A percentile compares a stretch with the other conserved stretches of the same genome.
Evolutionary conservation across 2,797 vertebrate genomes (phyloP).

Genomic region (Falco peregrinus): DNA sequence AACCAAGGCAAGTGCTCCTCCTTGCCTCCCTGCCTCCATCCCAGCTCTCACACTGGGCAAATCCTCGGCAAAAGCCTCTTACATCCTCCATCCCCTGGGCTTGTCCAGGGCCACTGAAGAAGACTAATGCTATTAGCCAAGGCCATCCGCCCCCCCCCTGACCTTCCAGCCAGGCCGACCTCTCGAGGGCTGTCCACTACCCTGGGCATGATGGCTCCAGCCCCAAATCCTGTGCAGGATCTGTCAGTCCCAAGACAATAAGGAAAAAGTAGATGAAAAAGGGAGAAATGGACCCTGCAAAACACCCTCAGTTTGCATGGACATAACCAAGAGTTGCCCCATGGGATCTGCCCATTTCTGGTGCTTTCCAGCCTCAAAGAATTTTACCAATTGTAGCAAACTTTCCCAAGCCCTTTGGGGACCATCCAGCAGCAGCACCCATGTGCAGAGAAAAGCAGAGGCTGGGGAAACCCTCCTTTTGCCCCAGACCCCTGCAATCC

Average conservation of each 20-base stretch:
- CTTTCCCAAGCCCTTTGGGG: not conserved
- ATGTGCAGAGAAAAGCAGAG: not conserved
- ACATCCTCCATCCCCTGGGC: not conserved
- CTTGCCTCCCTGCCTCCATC: not conserved
- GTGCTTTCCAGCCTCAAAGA: not conserved
- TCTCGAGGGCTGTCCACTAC: not conserved
- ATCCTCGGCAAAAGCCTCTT: not conserved
- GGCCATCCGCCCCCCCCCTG: too few relatives aligned
- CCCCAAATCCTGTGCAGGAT: not conserved
- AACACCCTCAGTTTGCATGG: not conserved
- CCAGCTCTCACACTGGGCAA: not conserved
- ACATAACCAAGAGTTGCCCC: not conserved
- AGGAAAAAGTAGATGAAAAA: not conserved
- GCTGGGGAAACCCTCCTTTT: not conserved
- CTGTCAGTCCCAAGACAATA: not conserved
- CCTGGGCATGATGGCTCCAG: not conserved
- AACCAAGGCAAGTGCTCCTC: not conserved
- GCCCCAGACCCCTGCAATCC: not conserved
- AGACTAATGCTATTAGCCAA: not conserved
- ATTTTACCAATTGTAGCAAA: not conserved
- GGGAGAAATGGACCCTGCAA: not conserved
- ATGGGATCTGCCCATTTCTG: not conserved
- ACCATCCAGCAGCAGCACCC: not conserved
- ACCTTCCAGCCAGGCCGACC: not conserved
- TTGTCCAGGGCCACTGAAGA: not conserved